A percentile compares a stretch with the other conserved stretches of the same genome.
Conservation (phyloP, 2,113 vertebrate genomes). For the Callipepla californica region DNA sequence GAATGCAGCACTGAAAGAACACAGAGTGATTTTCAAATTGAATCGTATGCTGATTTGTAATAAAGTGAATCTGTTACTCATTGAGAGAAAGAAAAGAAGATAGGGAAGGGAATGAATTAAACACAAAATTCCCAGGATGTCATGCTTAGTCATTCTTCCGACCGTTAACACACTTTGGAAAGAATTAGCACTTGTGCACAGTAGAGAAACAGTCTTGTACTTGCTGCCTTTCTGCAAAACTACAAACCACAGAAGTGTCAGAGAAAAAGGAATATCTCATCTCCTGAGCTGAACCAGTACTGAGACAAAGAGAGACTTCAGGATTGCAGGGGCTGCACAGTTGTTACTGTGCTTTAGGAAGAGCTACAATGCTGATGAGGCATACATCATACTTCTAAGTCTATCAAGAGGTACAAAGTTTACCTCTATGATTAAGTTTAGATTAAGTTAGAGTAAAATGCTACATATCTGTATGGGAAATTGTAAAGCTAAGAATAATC, state of each 20-base stretch:
- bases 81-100: neutral
- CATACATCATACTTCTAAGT: neutral
- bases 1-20: neutral
- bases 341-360: too few species aligned
- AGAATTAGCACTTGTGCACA: neutral
- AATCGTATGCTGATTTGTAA: neutral
- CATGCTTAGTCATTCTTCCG: neutral
- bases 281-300: neutral
- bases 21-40: neutral
- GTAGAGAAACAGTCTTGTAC: neutral
- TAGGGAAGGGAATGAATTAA: neutral
- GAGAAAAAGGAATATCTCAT: neutral
- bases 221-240: neutral
- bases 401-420: neutral
- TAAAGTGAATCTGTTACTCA: conserved; percentile 7
- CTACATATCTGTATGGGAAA: neutral
- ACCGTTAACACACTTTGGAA: neutral
- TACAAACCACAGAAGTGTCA: neutral
- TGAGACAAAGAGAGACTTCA: neutral
- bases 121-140: neutral
- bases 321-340: neutral
- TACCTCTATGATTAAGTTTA: neutral
- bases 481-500: neutral
- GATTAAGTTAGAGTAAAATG: neutral
- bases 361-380: neutral